Conservation (phyloP, 2,797 vertebrate genomes). For the Aythya fuligula region DNA sequence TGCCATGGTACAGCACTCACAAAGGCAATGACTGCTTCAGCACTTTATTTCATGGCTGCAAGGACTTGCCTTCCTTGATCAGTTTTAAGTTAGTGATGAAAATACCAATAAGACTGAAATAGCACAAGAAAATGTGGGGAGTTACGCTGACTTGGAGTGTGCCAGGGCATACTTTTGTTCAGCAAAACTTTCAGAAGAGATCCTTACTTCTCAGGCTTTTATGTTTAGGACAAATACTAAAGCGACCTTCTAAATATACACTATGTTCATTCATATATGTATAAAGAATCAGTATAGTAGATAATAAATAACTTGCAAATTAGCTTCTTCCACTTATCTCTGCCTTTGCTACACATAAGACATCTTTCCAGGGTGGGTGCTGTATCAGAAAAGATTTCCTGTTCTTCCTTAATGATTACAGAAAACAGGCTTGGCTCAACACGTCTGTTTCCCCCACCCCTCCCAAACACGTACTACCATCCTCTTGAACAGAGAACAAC, state of each 20-base stretch:
- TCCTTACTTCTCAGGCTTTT: neutral
- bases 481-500: neutral
- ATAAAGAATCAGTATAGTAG: neutral
- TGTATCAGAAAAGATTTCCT: neutral
- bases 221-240: neutral
- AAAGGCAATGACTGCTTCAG: slow-evolving; percentile 10
- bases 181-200: neutral
- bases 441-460: neutral
- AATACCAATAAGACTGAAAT: slow-evolving; percentile 31
- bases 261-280: neutral
- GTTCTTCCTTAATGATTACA: neutral
- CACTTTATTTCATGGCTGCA: slow-evolving; percentile 40
- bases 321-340: neutral
- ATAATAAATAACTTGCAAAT: neutral
- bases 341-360: neutral
- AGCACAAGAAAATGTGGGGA: neutral
- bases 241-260: neutral
- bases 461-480: neutral
- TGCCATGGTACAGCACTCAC: neutral
- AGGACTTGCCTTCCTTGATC: slow-evolving; percentile 49
- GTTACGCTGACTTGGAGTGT: neutral
- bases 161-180: neutral
- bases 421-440: neutral
- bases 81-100: slow-evolving; percentile 25
- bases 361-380: neutral